These are phyloP conservation scores for Philaenus spumarius DNA, from an alignment of 1,140 invertebrate species.

Conservation along the genomic window DNA sequence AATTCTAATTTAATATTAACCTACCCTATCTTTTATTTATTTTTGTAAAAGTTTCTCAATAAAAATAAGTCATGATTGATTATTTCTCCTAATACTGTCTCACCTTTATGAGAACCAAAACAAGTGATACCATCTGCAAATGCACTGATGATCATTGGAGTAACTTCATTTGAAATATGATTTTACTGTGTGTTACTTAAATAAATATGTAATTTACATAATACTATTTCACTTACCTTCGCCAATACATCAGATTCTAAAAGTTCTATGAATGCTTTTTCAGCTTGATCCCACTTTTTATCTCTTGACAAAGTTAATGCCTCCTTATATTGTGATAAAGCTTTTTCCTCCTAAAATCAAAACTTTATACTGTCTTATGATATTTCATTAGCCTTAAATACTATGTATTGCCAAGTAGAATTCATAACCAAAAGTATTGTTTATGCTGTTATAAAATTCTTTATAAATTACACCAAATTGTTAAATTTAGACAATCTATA, in stretches of 20 bases:
- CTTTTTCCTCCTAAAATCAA: slow-evolving; percentile 28
- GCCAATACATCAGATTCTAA: slow-evolving; percentile 26
- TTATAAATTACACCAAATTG: too few species aligned
- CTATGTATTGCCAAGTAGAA: too few species aligned
- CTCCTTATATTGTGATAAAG: slow-evolving; percentile 23
- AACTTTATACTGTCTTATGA: too few species aligned
- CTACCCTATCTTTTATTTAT: too few species aligned
- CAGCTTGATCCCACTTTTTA: slow-evolving; percentile 23
- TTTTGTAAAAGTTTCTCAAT: neutral
- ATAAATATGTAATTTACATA: neutral
- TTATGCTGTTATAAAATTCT: too few species aligned
- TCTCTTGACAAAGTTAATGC: slow-evolving; percentile 22
- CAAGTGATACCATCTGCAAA: neutral
- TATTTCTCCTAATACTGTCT: neutral
- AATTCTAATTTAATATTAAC: too few species aligned
- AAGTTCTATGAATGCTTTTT: slow-evolving; percentile 20
- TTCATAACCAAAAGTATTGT: too few species aligned
- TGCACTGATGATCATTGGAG: neutral
- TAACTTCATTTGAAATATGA: neutral
- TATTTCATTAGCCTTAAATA: too few species aligned
- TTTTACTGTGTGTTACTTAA: neutral
- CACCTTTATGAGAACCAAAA: neutral
- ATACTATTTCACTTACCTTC: slow-evolving; percentile 17
- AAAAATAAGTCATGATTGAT: neutral
- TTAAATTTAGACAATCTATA: too few species aligned